Evolutionary conservation across 1,140 invertebrate genomes (phyloP).

Genomic region (Chionoecetes opilio): DNA sequence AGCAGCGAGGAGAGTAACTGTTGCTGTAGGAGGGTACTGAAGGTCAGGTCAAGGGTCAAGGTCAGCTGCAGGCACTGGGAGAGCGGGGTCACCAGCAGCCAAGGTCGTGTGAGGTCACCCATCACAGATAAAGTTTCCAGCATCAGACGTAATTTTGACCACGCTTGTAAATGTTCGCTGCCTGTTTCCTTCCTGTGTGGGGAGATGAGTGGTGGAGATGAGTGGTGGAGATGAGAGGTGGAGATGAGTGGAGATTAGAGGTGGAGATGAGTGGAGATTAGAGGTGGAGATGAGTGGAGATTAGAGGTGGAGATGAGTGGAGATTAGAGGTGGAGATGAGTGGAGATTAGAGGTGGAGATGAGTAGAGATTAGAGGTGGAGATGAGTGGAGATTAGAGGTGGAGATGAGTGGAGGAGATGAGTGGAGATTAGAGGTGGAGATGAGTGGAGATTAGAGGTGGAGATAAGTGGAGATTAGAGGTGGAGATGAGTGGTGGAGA

Average conservation of each 20-base stretch:
- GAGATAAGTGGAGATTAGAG: too few relatives aligned
- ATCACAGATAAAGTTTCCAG: constrained; percentile 69
- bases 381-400: not conserved
- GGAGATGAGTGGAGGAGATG: not conserved
- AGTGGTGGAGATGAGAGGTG: not conserved
- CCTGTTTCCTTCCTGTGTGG: constrained; percentile 44
- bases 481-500: too few relatives aligned
- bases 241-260: too few relatives aligned
- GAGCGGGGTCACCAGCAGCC: constrained; percentile 54
- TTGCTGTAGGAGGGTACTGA: constrained; percentile 56
- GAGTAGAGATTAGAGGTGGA: not conserved
- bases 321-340: too few relatives aligned
- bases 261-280: not conserved
- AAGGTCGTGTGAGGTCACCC: constrained; percentile 48
- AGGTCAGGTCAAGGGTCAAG: constrained; percentile 51
- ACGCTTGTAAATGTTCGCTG: not conserved
- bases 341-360: too few relatives aligned
- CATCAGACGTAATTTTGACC: constrained; percentile 67
- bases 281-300: not conserved
- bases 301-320: too few relatives aligned
- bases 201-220: not conserved
- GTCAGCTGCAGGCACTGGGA: constrained; percentile 55
- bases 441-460: not conserved
- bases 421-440: not conserved
- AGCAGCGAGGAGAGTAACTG: constrained; percentile 66